These are phyloP conservation scores for Tenebrio molitor DNA, from an alignment of 1,140 invertebrate genomes.

Conservation along the genomic window DNA sequence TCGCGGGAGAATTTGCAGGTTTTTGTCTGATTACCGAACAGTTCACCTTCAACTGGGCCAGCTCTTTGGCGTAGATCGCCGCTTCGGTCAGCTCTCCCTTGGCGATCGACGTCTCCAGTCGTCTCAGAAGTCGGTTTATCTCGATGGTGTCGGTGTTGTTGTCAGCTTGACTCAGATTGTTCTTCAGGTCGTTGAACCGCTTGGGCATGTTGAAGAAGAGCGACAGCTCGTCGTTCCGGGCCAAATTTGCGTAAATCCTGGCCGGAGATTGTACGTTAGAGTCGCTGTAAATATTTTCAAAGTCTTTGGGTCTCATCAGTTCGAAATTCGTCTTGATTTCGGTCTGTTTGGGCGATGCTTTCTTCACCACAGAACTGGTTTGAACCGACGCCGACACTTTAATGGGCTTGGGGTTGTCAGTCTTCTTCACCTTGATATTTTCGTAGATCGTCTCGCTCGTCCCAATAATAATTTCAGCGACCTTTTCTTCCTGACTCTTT, in stretches of 20 bases:
- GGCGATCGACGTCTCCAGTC: slow-evolving; percentile 78
- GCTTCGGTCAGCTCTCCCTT: slow-evolving; percentile 77
- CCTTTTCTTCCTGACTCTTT: slow-evolving; percentile 58
- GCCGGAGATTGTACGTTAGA: slow-evolving; percentile 56
- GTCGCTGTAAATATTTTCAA: slow-evolving; percentile 64
- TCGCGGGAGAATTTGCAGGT: slow-evolving; percentile 50
- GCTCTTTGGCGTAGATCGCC: slow-evolving; percentile 76
- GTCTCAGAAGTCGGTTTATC: slow-evolving; percentile 74
- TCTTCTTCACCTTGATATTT: slow-evolving; percentile 63
- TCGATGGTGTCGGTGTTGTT: slow-evolving; percentile 69
- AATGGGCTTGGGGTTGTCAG: slow-evolving; percentile 58
- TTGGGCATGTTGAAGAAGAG: slow-evolving; percentile 66
- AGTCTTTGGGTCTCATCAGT: slow-evolving; percentile 64
- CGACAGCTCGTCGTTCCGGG: slow-evolving; percentile 59
- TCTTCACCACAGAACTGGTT: slow-evolving; percentile 57
- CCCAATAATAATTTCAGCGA: slow-evolving; percentile 57
- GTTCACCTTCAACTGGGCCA: slow-evolving; percentile 77
- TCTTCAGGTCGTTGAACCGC: slow-evolving; percentile 66
- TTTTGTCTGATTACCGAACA: slow-evolving; percentile 75
- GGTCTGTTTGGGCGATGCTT: slow-evolving; percentile 26
- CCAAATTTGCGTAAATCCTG: slow-evolving; percentile 63
- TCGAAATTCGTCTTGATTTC: slow-evolving; percentile 58
- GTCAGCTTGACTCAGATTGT: slow-evolving; percentile 56
- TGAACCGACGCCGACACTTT: slow-evolving; percentile 62
- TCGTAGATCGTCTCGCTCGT: slow-evolving; percentile 62